Base-by-base conservation (phyloP, 2,113 vertebrate genomes). In the Solenodon paradoxus region DNA sequence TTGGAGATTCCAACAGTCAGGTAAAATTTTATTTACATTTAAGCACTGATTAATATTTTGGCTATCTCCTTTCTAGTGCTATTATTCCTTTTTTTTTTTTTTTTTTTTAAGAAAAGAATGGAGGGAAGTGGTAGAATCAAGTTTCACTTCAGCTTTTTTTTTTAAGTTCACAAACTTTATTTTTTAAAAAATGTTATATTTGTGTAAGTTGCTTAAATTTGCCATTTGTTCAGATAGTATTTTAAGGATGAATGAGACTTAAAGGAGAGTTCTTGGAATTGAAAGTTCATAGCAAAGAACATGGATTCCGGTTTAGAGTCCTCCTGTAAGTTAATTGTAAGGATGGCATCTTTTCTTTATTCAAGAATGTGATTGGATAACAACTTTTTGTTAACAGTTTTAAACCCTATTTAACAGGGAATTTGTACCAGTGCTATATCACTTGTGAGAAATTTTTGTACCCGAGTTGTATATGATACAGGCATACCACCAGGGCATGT, bases 1-100 rank as follows among this genome's bases (percentile, higher is more conserved):
- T 99, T 95, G 99, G 99, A 98, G 99, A 99, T 98, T 99, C 99
- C 26, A 99, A 99, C 96, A 99, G 99, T 96, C 99, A 99, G 99
- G 99, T 99, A 97, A 98, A 98, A 87, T 84, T 96, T 94, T 20
- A 16, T 49, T 98, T 77, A 47, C 1, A 9, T 91, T 91, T 51
- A 92, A 79, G 20, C 30, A 45, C 35, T 89, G 64, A 64, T 17
- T 87, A 35, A 20, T 11, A 93, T 86, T 78, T 51, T 80, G 22
- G 68, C 15, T 49, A 40, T 3, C 2, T 9, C 61, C 77, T 89
- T 93, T 11, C 28, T 90, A 69, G 49, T 59, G 8, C 15, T 93
- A 35, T 90, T 92, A 55, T 3, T 42, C 38, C 24, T n/a, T n/a
- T n/a, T n/a, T n/a, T n/a, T n/a, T n/a, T n/a, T n/a, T 7, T 81